Base-by-base conservation (phyloP, 92 coral and sea anemone genomes). In the Parazoanthus swiftii region DNA sequence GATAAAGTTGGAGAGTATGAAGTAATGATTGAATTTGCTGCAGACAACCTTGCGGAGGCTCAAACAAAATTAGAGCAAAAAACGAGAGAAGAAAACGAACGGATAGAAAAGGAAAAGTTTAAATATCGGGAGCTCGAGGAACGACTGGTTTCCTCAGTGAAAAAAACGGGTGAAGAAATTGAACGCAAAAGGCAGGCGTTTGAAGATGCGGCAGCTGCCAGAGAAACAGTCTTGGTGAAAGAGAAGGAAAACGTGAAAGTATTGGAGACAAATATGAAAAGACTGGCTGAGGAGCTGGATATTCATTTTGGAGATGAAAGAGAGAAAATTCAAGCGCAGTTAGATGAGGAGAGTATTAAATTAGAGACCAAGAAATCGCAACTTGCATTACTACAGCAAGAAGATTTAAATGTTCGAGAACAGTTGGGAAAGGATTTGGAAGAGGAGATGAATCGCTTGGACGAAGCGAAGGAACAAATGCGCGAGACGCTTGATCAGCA, bases 21-120 rank as follows among this genome's bases (percentile, higher is more conserved):
- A 56, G 91, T 93, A 21, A 88, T 89, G 79, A 88, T 95, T 90
- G 97, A 97, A 74, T 89, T 94, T 38, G 93, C 98, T 73, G 98
- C 98, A 5, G 99, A 97, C 68, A 91, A 91, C 48, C 86, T 97
- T 4, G 95, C 98, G 18, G 98, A 97, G 73, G 95, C 95, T 56
- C 97, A 97, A 63, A 88, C 80, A 46, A 77, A 90, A 33, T 65
- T 95, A 42, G 98, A 92, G 56, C 87, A 89, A n/a, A 93, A 90
- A 76, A 91, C 96, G 0, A 89, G 89, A 89, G 97, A 95, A 59
- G 96, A 95, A 80, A 94, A 92, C 42, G 79, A 79, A 59, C 92
- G 92, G 80, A 92, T 95, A 33, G 95, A 95, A 21, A 90, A 90
- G 33, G 97, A 98, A 6, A 94, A 93, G 76, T 88, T 85, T 59